Conservation (phyloP, 2,113 vertebrate genomes). For the Lota lota region DNA sequence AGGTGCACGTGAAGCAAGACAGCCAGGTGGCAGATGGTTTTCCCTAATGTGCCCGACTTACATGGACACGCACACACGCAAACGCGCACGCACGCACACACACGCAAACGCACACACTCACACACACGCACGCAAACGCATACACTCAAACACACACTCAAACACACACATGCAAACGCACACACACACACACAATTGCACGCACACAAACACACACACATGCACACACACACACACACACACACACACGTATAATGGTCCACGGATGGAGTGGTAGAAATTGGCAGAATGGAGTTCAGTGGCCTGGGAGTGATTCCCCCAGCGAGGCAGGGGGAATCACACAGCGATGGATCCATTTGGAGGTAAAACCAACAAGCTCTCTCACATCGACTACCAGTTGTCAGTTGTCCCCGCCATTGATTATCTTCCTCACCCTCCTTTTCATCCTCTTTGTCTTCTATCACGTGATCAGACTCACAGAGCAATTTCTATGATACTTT, state of each 20-base stretch:
- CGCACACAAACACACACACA: not conserved
- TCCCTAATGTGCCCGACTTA: not conserved
- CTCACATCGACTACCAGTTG: not conserved
- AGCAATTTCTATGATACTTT: too few relatives aligned
- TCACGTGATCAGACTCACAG: too few relatives aligned
- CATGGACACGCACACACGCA: not conserved
- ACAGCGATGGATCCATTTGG: constrained; percentile 31
- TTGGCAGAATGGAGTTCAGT: constrained; percentile 16
- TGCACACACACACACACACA: constrained; percentile 7
- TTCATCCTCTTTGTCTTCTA: not conserved
- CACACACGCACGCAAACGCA: not conserved
- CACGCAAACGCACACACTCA: not conserved
- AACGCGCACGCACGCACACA: constrained; percentile 4
- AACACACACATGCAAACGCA: not conserved
- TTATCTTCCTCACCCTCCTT: not conserved
- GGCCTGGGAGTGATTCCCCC: constrained; percentile 21
- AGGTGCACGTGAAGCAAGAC: not conserved
- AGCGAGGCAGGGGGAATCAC: not conserved
- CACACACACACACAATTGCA: not conserved
- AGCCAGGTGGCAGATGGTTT: not conserved
- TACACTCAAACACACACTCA: constrained; percentile 4
- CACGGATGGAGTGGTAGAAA: constrained; percentile 16
- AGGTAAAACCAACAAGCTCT: not conserved
- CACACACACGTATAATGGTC: too few relatives aligned
- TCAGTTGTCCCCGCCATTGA: not conserved